phyloP scores from a whole-genome alignment of 2,888 invertebrate species.

The Leistus spinibarbis region DNA sequence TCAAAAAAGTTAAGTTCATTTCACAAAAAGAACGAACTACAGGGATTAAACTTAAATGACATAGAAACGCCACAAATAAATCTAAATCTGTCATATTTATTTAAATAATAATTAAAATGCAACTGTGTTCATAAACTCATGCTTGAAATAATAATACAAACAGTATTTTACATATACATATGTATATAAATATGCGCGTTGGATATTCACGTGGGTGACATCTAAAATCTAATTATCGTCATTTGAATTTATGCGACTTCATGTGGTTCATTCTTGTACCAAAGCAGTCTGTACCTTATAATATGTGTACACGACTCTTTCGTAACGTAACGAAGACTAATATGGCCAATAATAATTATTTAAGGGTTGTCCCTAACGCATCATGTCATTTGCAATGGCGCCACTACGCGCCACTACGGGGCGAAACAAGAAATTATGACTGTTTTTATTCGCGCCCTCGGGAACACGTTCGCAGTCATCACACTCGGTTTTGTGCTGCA shows the following conservation, averaged over 20 bases:
- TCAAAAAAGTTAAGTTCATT: too few species aligned
- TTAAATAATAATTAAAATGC: not conserved
- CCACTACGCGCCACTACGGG: not conserved
- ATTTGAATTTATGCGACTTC: not conserved
- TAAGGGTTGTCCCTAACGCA: slow-evolving; percentile 10
- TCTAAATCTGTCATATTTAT: not conserved
- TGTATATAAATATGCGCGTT: not conserved
- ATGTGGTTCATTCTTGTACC: not conserved
- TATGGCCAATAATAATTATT: slow-evolving; percentile 31
- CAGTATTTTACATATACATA: not conserved
- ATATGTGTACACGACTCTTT: not conserved
- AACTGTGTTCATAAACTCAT: not conserved
- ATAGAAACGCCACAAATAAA: too few species aligned
- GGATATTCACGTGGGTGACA: not conserved
- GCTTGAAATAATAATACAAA: not conserved
- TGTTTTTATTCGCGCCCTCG: slow-evolving; percentile 19
- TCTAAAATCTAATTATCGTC: not conserved
- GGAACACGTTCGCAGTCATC: slow-evolving; percentile 9
- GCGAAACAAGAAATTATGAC: slow-evolving; percentile 32
- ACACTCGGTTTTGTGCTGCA: not conserved
- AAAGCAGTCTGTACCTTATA: not conserved
- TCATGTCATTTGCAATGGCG: not conserved
- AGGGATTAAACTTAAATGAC: too few species aligned
- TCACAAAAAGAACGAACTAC: too few species aligned
- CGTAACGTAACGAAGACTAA: slow-evolving; percentile 26